Conservation (phyloP, 2,888 invertebrate species). For the Helicoverpa assulta region DNA sequence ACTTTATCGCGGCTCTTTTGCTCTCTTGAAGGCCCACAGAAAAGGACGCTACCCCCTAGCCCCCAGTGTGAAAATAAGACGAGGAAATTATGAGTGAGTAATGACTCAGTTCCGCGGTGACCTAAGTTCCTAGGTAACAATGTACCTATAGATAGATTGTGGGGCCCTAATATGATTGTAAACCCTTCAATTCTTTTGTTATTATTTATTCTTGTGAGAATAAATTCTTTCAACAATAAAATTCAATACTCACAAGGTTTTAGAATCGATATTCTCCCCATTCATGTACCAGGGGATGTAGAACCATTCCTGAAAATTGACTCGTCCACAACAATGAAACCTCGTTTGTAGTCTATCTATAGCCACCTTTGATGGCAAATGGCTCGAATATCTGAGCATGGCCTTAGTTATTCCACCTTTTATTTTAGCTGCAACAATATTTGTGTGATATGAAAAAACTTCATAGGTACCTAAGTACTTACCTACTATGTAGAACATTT, state of each 20-base stretch:
- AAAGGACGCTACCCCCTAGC: background rate
- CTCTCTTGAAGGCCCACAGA: no score
- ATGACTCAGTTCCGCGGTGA: no score
- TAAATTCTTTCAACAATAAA: no score
- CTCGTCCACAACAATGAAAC: slow-evolving; percentile 91
- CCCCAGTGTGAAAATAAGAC: no score
- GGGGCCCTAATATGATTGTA: no score
- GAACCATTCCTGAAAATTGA: slow-evolving; percentile 91
- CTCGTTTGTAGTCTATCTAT: slow-evolving; percentile 91
- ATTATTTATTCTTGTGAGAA: no score
- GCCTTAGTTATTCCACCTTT: slow-evolving; percentile 90
- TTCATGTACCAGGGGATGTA: slow-evolving; percentile 89
- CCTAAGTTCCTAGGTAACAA: no score
- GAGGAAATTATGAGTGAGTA: no score
- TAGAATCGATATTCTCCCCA: slow-evolving; percentile 68
- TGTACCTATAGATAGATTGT: no score
- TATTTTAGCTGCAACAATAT: slow-evolving; percentile 78
- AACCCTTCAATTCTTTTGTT: no score
- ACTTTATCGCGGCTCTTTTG: no score
- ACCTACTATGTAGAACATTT: background rate
- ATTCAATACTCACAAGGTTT: slow-evolving; percentile 66
- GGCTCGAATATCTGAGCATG: slow-evolving; percentile 89
- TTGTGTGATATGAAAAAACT: background rate
- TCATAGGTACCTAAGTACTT: background rate
- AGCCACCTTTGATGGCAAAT: slow-evolving; percentile 88